These are phyloP conservation scores for Meloidogyne exigua DNA, from an alignment of 1,140 invertebrate genomes.

Conservation along the genomic window DNA sequence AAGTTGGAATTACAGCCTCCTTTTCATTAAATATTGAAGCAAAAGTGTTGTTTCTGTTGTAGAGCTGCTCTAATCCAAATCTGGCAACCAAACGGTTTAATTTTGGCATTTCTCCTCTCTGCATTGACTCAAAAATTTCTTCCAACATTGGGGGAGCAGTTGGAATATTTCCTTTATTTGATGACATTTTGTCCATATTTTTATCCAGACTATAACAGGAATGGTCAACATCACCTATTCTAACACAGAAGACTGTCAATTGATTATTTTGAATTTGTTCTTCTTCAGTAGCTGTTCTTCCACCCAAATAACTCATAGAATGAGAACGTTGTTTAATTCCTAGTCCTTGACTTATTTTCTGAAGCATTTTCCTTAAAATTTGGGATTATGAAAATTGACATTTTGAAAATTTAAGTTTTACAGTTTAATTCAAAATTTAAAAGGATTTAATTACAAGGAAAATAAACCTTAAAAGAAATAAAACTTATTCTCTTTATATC, in stretches of 20 bases:
- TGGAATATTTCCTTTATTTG: slow-evolving; percentile 8
- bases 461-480: too few species aligned
- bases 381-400: too few species aligned
- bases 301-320: background rate
- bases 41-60: background rate
- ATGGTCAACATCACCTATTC: background rate
- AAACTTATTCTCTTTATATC: too few species aligned
- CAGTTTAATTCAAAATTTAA: too few species aligned
- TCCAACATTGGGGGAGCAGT: slow-evolving; percentile 38
- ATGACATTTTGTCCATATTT: background rate
- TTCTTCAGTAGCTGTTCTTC: background rate
- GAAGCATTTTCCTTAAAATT: background rate
- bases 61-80: background rate
- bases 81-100: background rate
- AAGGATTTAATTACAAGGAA: too few species aligned
- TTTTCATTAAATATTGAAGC: slow-evolving; percentile 45
- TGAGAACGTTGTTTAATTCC: background rate
- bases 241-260: background rate
- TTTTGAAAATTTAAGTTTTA: too few species aligned
- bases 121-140: background rate
- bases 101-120: background rate
- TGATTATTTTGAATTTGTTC: background rate
- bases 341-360: background rate
- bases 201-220: background rate
- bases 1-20: slow-evolving; percentile 42